A percentile compares a stretch with the other conserved stretches of the same genome.
Conservation (phyloP, 2,888 invertebrate species). For the Trachelus troglodyta region DNA sequence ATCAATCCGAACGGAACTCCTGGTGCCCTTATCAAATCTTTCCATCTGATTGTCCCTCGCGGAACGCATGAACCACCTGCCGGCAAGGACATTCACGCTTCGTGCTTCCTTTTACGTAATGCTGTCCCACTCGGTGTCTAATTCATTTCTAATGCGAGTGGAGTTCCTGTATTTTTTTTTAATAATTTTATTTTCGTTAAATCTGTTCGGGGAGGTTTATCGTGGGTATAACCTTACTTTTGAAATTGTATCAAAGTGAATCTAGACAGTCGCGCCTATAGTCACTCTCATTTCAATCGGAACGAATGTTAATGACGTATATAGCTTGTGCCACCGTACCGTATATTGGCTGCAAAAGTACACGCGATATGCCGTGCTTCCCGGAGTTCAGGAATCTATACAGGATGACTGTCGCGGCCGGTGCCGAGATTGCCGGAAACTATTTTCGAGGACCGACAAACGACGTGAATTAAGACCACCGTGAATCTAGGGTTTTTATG, state of each 20-base stretch:
- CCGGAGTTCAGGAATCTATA: not conserved
- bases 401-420: not conserved
- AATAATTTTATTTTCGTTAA: not conserved
- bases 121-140: not conserved
- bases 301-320: not conserved
- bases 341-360: not conserved
- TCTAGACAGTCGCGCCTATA: not conserved
- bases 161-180: not conserved
- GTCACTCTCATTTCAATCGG: not conserved
- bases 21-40: not conserved
- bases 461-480: not conserved
- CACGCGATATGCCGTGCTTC: not conserved
- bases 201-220: not conserved
- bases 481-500: not conserved
- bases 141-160: not conserved
- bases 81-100: not conserved
- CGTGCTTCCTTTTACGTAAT: not conserved
- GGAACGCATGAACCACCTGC: not conserved
- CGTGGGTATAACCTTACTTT: not conserved
- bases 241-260: not conserved
- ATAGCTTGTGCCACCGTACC: not conserved
- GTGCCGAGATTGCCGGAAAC: not conserved
- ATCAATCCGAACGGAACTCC: not conserved
- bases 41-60: not conserved
- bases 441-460: not conserved